Conservation (phyloP, 2,888 invertebrate species). For the Ectemnius continuus region DNA sequence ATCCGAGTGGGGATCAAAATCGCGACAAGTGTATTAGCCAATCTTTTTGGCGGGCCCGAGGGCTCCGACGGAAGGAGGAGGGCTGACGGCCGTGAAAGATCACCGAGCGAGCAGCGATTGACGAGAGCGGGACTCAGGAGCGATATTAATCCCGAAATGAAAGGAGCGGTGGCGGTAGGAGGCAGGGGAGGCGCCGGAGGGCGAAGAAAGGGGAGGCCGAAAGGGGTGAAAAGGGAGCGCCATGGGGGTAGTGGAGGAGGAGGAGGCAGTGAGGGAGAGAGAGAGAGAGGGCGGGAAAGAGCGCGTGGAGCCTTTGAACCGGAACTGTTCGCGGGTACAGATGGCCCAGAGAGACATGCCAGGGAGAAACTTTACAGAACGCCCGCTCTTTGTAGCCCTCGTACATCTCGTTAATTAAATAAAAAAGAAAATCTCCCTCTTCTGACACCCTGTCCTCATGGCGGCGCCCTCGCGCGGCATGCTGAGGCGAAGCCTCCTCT, state of each 20-base stretch:
- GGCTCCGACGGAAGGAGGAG: no score
- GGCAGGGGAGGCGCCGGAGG: background rate
- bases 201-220: background rate
- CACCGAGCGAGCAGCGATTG: no score
- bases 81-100: no score
- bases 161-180: conserved; percentile 11
- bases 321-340: conserved; percentile 35
- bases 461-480: no score
- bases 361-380: conserved; percentile 16
- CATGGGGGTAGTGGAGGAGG: conserved; percentile 6
- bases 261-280: no score
- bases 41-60: background rate
- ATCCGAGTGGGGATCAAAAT: conserved; percentile 22
- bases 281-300: background rate
- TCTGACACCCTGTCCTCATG: conserved; percentile 26
- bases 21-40: background rate
- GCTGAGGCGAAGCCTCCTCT: no score
- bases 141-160: conserved; percentile 45
- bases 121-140: conserved; percentile 3
- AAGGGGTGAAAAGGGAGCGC: conserved; percentile 17
- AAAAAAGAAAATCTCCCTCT: conserved; percentile 61
- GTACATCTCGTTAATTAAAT: conserved; percentile 75
- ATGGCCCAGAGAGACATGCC: conserved; percentile 15
- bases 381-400: conserved; percentile 65
- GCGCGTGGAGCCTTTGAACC: conserved; percentile 43